Evolutionary conservation across 1,140 invertebrate species (phyloP).

Genomic region (Neuroterus valhalla): DNA sequence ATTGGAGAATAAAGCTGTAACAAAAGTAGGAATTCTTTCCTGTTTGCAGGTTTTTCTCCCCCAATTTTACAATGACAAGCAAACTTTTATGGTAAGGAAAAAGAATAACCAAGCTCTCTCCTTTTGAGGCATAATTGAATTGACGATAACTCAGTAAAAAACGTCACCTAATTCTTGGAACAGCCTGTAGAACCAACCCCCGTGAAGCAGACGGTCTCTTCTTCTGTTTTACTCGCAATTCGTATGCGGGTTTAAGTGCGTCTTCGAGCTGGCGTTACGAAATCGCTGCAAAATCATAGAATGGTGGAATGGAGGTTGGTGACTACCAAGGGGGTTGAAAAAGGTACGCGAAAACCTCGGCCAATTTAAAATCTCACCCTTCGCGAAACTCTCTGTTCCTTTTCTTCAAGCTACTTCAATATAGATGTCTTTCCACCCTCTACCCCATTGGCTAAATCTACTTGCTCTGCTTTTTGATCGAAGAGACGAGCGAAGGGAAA

Average conservation of each 20-base stretch:
- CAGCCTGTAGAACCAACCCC: slow-evolving; percentile 19
- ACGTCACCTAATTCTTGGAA: slow-evolving; percentile 19
- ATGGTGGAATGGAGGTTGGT: background rate
- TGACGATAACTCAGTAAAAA: background rate
- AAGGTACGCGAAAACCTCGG: slow-evolving; percentile 16
- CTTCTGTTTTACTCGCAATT: slow-evolving; percentile 25
- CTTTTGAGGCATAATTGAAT: too few species aligned
- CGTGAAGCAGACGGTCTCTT: slow-evolving; percentile 17
- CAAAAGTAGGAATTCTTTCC: too few species aligned
- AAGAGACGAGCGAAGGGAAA: background rate
- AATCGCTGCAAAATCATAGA: slow-evolving; percentile 16
- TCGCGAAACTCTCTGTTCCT: background rate
- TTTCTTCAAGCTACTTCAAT: background rate
- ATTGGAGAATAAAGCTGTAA: too few species aligned
- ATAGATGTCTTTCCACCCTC: background rate
- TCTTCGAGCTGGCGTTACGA: slow-evolving; percentile 26
- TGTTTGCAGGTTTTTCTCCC: too few species aligned
- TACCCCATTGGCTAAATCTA: background rate
- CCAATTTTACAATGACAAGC: too few species aligned
- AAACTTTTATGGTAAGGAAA: too few species aligned
- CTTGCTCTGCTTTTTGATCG: slow-evolving; percentile 21
- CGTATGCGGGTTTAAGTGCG: slow-evolving; percentile 29
- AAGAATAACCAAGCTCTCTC: too few species aligned
- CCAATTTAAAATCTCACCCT: slow-evolving; percentile 22
- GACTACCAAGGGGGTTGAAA: slow-evolving; percentile 16